Evolutionary conservation across 2,888 invertebrate species (phyloP).

Genomic region (Teleiodes luculella): DNA sequence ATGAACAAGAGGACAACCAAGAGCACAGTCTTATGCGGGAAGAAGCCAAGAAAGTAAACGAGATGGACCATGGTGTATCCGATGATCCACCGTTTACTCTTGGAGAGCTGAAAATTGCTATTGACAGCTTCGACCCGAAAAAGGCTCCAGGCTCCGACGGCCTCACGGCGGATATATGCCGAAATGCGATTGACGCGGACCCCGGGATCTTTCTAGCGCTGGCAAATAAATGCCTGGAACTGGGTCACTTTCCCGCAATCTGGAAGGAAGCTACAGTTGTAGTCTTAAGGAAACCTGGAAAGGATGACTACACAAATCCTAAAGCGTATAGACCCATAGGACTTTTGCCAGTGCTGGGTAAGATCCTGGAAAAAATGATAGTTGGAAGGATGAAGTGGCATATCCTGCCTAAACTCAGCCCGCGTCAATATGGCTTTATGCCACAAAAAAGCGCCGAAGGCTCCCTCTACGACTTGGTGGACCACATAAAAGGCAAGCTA

Average conservation of each 20-base stretch:
- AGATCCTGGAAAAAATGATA: not conserved
- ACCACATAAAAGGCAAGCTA: not conserved
- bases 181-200: not conserved
- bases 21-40: too few relatives aligned
- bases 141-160: not conserved
- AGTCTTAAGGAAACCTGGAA: not conserved
- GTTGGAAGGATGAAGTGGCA: not conserved
- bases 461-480: not conserved
- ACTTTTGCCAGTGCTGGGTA: not conserved
- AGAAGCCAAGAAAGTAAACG: too few relatives aligned
- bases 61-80: too few relatives aligned
- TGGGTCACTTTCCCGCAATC: not conserved
- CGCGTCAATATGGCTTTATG: constrained; percentile 13
- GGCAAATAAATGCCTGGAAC: not conserved
- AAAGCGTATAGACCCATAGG: not conserved
- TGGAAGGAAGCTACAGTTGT: not conserved
- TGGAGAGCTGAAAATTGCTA: too few relatives aligned
- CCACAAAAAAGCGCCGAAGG: not conserved
- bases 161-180: not conserved
- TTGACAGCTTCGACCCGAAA: constrained; percentile 17
- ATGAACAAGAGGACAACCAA: too few relatives aligned
- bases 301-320: not conserved
- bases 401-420: not conserved
- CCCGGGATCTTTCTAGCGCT: not conserved
- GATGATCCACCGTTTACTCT: too few relatives aligned